Evolutionary conservation across 2,797 vertebrate species (phyloP).

Genomic region (Pangasius mekongensis): DNA sequence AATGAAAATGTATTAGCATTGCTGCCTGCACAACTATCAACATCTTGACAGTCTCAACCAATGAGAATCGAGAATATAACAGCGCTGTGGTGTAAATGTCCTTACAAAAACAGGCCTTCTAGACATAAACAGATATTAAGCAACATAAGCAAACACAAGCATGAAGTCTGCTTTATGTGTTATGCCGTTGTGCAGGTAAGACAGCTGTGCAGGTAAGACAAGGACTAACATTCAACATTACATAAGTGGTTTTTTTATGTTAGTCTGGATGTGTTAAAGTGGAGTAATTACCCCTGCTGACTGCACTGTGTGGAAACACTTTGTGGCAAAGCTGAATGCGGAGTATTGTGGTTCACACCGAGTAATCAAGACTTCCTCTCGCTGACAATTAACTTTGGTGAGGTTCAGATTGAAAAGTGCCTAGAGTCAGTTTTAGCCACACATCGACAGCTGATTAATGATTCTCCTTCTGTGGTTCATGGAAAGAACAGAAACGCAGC

Average conservation of each 20-base stretch:
- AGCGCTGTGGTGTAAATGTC: background rate
- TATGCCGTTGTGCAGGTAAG: too few relatives aligned
- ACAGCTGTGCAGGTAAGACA: background rate
- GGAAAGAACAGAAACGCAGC: slow-evolving; percentile 4
- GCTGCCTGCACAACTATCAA: background rate
- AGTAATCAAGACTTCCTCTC: slow-evolving; percentile 22
- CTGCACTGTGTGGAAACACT: slow-evolving; percentile 8
- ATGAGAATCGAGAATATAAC: background rate
- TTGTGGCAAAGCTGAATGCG: slow-evolving; percentile 6
- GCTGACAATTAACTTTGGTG: background rate
- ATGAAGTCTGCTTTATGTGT: background rate
- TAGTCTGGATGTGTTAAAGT: background rate
- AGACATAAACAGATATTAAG: background rate
- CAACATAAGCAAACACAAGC: background rate
- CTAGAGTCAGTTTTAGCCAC: background rate
- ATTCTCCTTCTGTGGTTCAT: background rate
- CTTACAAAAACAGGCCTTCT: background rate
- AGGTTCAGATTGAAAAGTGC: background rate
- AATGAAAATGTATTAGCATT: background rate
- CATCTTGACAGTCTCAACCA: background rate
- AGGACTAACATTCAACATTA: background rate
- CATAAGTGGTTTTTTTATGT: too few relatives aligned
- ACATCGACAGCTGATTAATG: slow-evolving; percentile 12
- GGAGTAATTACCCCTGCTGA: background rate
- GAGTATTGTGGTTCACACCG: background rate